phyloP scores from a whole-genome alignment of 1,140 invertebrate species.

The Manduca sexta region DNA sequence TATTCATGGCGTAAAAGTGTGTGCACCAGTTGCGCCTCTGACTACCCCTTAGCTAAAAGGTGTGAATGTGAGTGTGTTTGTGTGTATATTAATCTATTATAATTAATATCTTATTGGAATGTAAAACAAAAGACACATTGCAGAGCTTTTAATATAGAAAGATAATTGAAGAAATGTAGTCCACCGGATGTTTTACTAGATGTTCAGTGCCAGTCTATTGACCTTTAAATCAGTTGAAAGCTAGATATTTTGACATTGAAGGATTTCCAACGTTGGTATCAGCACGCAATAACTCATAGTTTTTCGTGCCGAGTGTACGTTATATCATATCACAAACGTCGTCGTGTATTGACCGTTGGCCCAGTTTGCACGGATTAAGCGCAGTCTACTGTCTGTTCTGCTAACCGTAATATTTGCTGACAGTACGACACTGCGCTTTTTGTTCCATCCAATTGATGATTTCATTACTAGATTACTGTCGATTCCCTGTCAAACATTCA shows the following conservation, averaged over 20 bases:
- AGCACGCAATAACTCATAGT: neutral
- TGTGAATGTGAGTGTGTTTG: no score
- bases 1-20: no score
- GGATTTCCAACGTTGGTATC: neutral
- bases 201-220: no score
- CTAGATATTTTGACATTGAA: neutral
- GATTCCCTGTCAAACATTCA: constrained; percentile 16
- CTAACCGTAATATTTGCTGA: constrained; percentile 43
- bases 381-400: constrained; percentile 19
- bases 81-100: no score
- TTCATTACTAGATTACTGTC: constrained; percentile 25
- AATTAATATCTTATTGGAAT: no score
- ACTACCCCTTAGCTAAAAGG: no score
- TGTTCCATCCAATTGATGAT: constrained; percentile 19
- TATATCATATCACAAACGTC: constrained; percentile 20
- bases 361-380: constrained; percentile 41
- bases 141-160: neutral
- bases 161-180: neutral
- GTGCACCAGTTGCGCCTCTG: no score
- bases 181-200: no score
- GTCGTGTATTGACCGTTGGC: constrained; percentile 22
- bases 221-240: no score
- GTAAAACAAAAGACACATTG: no score
- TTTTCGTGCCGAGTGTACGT: constrained; percentile 7
- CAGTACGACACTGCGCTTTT: constrained; percentile 34